Evolutionary conservation across 2,888 invertebrate genomes (phyloP).

Genomic region (Pilophorus perplexus): DNA sequence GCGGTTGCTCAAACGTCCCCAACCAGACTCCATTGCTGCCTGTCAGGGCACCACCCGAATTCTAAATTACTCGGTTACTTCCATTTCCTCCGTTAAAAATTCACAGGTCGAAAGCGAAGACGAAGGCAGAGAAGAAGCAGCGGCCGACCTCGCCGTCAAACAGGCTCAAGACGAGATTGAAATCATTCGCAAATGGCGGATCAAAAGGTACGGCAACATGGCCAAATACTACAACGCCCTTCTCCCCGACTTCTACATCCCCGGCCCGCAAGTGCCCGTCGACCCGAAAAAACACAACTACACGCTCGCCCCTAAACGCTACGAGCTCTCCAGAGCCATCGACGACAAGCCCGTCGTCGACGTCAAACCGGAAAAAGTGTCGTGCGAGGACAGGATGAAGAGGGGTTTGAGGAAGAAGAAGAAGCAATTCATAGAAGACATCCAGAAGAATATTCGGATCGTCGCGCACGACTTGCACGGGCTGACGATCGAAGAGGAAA

Average conservation of each 20-base stretch:
- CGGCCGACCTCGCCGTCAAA: background rate
- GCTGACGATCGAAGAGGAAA: background rate
- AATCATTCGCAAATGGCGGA: constrained; percentile 22
- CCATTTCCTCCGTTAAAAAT: too few species aligned
- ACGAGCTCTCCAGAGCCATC: background rate
- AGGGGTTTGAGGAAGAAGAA: background rate
- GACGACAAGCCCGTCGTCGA: background rate
- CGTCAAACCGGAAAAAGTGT: background rate
- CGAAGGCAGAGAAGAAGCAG: constrained; percentile 1
- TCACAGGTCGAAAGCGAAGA: constrained; percentile 12
- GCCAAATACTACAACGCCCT: constrained; percentile 32
- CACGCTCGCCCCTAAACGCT: constrained; percentile 11
- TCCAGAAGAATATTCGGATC: constrained; percentile 5
- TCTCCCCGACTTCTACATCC: constrained; percentile 15
- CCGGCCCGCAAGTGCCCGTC: background rate
- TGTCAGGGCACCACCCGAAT: too few species aligned
- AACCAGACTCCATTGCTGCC: too few species aligned
- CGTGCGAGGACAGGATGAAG: constrained; percentile 31
- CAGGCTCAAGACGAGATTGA: constrained; percentile 6
- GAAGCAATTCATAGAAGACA: constrained; percentile 10
- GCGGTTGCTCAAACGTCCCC: too few species aligned
- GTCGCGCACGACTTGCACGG: constrained; percentile 2
- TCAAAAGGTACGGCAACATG: constrained; percentile 28
- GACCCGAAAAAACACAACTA: constrained; percentile 27
- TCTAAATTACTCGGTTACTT: too few species aligned